Evolutionary conservation across 2,113 vertebrate species (phyloP), one percentile per base, ranked within the genome.

Genomic region (Regulus satrapa): DNA sequence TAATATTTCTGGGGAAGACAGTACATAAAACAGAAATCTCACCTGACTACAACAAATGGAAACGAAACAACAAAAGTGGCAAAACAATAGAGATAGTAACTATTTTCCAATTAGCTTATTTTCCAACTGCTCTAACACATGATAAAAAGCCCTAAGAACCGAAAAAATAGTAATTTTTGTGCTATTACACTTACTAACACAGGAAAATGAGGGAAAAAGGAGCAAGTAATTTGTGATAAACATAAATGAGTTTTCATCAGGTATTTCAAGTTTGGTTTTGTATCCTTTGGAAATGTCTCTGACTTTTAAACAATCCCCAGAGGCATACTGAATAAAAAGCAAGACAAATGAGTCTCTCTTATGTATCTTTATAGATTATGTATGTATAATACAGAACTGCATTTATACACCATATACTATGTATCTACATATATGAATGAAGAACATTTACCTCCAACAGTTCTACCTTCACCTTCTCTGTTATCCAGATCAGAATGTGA

Each of bases 401-500:
- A 80, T 54, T 92, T 72, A 82, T n/a, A 9, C 16, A 73, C 62
- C 25, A 49, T 0, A 0, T 48, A 41, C 34, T 31, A 19, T 2
- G 4, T 18, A 18, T 40, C 21, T 74, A 71, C 26, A 68, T 8
- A 49, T 9, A 85, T 12, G 9, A 63, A 63, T 13, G 23, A 95
- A 55, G 34, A 75, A 48, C 31, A 6, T 36, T 93, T 97, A 98
- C 98, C 97, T 98, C 96, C 92, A 80, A 51, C 76, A 72, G 80
- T 97, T 95, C 97, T 98, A 19, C 98, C 96, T 91, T 96, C 98
- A 66, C 96, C 83, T 88, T 98, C 98, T 72, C 94, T 96, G 81
- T 95, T 97, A 93, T 98, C 98, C 16, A 96, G 66, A 46, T 87
- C 96, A 72, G 98, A 97, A 77, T 98, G 98, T 14, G 98, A 98